Evolutionary conservation across 2,113 vertebrate genomes (phyloP), one percentile per base, ranked within the genome.

Genomic region (Papio anubis): DNA sequence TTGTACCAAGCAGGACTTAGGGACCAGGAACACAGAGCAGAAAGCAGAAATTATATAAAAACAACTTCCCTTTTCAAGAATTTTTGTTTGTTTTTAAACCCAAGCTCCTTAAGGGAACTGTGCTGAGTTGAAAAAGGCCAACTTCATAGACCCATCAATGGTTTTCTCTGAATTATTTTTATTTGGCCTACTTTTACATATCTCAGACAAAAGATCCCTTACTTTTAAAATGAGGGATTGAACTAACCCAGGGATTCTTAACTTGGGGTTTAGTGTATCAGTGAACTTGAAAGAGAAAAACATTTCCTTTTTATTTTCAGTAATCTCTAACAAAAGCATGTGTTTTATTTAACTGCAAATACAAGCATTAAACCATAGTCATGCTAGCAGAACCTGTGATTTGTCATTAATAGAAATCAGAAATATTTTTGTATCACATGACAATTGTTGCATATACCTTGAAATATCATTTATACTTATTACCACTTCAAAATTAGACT

Each of bases 121-220:
- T 55, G 79, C 52, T 85, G 38, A 79, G 6, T 55, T 89, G 70
- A 93, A 32, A 84, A 86, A 89, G 16, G 70, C 25, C 79, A 89
- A 85, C 11, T 66, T 59, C 35, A 43, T n/a, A 92, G n/a, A 72
- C 52, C 59, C 32, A 72, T 32, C 79, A 79, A 88, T n/a, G 38
- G 35, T 90, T 90, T 81, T 59, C 23, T 85, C 85, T 93, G 79
- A 95, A 85, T 88, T 68, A 78, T 89, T 59, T 96, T 59, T 84
- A 78, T 57, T 75, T 83, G 48, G 76, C 38, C 38, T 85, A 48
- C 73, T 93, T 95, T 57, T 43, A 75, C 35, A 13, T 93, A 90
- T 80, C 43, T 75, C 80, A 90, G 27, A 68, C 80, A 86, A 90
- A 81, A 86, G 61, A 93, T 85, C 61, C 48, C 45, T 90, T 38